phyloP scores from a whole-genome alignment of 2,797 vertebrate genomes.

The Artibeus lituratus region DNA sequence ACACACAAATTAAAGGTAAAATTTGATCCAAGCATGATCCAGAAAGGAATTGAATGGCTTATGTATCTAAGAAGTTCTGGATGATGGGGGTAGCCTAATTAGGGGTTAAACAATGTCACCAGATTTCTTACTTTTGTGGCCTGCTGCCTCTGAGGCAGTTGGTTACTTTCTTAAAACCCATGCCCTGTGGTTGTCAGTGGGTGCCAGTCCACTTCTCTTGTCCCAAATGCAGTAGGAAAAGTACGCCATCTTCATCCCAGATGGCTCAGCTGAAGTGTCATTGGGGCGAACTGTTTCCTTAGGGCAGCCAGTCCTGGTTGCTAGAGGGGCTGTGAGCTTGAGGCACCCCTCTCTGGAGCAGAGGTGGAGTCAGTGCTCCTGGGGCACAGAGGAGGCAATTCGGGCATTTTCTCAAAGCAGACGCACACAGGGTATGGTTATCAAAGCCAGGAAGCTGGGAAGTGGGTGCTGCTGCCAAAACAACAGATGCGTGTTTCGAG shows the following conservation, averaged over 20 bases:
- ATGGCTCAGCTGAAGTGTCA: neutral
- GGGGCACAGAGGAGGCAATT: neutral
- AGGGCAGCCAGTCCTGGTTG: neutral
- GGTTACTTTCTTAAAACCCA: neutral
- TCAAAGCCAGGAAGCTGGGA: neutral
- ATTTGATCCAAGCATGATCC: neutral
- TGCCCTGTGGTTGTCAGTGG: too few relatives aligned
- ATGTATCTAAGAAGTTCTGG: neutral
- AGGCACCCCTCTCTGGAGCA: neutral
- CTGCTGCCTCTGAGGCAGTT: neutral
- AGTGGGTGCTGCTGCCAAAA: constrained; percentile 27
- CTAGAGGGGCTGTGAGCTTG: accelerated
- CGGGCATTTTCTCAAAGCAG: neutral
- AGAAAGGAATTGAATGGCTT: neutral
- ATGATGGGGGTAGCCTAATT: neutral
- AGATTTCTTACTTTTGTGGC: neutral
- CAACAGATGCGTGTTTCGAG: constrained; percentile 58
- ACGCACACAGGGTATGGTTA: neutral
- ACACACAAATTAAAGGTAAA: neutral
- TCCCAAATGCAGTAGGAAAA: neutral
- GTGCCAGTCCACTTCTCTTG: neutral
- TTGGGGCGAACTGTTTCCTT: neutral
- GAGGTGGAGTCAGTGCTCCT: neutral
- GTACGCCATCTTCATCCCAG: neutral
- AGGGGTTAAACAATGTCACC: neutral